Evolutionary conservation across 2,113 vertebrate species (phyloP), one percentile per base, ranked within the genome.

Genomic region (Dromas ardeola): DNA sequence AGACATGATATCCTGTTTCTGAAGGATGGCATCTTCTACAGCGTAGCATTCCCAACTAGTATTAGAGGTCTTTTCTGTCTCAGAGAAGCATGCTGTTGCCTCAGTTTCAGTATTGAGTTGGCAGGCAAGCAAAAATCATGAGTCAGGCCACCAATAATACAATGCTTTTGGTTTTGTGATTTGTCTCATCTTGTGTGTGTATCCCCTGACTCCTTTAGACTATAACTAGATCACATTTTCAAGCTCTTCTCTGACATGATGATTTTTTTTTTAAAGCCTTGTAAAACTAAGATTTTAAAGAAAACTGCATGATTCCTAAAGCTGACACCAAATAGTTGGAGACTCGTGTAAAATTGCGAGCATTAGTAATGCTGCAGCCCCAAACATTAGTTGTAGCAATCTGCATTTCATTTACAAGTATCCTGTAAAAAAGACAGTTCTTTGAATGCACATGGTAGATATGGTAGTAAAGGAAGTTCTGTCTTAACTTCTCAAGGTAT

Each of bases 11-110:
- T 13, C 62, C 71, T 29, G 20, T 16, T 14, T 42, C 63, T 70
- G 76, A 69, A 55, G 79, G 93, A 56, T 53, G 78, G 30, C 85
- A 62, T 8, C 53, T 82, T 58, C 91, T 43, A 11, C 62, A 42
- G 63, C 3, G 1, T 1, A 56, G 62, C 4, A 0, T 40, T 84
- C 67, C 76, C 77, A 74, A 0, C 61, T 2, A 2, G 3, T 2
- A 18, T 0, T 7, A 32, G 6, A 52, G 45, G 55, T 17, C 36
- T 29, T 6, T 0, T 6, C 55, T 29, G 11, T 15, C 78, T 67
- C 90, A 22, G 23, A 65, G 53, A 6, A 77, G 7, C 30, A 20
- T 4, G 5, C 6, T 58, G 47, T 17, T 52, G 38, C 38, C 82
- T 88, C 65, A 18, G 2, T 20, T 71, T 77, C 55, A 58, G 71